phyloP scores from a whole-genome alignment of 2,888 invertebrate species.

The Aleiodes testaceus region DNA sequence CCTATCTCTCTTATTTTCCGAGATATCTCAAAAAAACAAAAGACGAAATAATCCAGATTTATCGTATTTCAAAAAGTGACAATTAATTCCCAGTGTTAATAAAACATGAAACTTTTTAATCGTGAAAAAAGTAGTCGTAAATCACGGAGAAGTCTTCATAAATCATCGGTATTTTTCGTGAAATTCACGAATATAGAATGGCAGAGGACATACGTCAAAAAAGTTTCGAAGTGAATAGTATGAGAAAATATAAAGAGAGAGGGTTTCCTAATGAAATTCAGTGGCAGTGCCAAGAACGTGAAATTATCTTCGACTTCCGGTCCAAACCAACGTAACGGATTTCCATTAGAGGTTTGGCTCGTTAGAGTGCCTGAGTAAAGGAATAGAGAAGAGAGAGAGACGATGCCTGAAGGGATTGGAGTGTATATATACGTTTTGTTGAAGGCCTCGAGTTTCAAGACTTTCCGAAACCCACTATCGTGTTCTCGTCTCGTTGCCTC shows the following conservation, averaged over 20 bases:
- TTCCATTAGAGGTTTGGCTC: constrained; percentile 48
- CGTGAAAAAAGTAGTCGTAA: too few relatives aligned
- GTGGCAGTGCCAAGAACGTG: constrained; percentile 41
- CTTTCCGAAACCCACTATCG: constrained; percentile 31
- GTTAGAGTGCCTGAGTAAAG: constrained; percentile 38
- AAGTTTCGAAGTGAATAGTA: constrained; percentile 23
- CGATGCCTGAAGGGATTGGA: constrained; percentile 34
- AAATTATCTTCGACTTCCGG: constrained; percentile 47
- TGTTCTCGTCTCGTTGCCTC: constrained; percentile 21
- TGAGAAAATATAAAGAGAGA: constrained; percentile 2
- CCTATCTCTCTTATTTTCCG: too few relatives aligned
- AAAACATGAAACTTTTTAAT: too few relatives aligned
- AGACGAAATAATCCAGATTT: too few relatives aligned
- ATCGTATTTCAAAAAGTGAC: too few relatives aligned
- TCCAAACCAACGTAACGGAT: constrained; percentile 47
- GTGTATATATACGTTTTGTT: constrained; percentile 21
- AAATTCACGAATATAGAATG: constrained; percentile 13
- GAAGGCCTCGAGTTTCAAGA: constrained; percentile 37
- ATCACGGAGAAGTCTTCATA: too few relatives aligned
- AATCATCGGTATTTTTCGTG: background rate
- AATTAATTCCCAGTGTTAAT: too few relatives aligned
- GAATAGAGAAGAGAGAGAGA: constrained; percentile 8
- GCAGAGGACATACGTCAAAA: constrained; percentile 21
- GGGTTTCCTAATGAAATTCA: constrained; percentile 43
- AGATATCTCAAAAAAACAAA: too few relatives aligned